Evolutionary conservation across 2,888 invertebrate species (phyloP).

Genomic region (Drosophila atripex): DNA sequence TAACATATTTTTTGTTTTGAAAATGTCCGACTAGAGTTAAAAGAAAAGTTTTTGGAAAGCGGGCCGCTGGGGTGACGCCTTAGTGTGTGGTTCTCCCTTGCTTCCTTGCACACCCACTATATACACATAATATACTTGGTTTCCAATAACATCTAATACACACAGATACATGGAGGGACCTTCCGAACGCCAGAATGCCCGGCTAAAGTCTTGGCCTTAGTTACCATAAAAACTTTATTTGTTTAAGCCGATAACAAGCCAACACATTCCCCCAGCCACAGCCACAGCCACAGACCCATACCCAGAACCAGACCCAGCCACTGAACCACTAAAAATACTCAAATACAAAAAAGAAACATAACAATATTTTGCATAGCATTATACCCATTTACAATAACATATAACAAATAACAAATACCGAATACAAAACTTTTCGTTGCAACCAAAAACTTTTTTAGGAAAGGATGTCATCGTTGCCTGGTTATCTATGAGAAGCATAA

Average conservation of each 20-base stretch:
- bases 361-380: constrained; percentile 37
- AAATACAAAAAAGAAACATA: constrained; percentile 19
- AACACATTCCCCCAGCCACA: constrained; percentile 42
- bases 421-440: constrained; percentile 64
- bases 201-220: constrained; percentile 40
- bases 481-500: constrained; percentile 97
- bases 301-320: neutral
- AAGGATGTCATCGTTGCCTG: constrained; percentile 96
- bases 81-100: constrained; percentile 17
- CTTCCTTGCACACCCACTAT: constrained; percentile 12
- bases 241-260: constrained; percentile 52
- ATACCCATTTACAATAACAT: constrained; percentile 48
- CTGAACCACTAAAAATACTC: constrained; percentile 22
- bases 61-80: constrained; percentile 12
- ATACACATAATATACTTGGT: constrained; percentile 17
- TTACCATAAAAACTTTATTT: constrained; percentile 31
- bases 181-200: constrained; percentile 21
- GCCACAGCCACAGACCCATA: constrained; percentile 28
- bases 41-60: constrained; percentile 7
- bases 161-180: constrained; percentile 19
- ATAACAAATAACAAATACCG: constrained; percentile 22
- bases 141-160: constrained; percentile 13
- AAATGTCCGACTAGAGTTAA: constrained; percentile 14
- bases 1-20: constrained; percentile 9
- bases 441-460: constrained; percentile 86